Evolutionary conservation across 2,113 vertebrate genomes (phyloP).

Genomic region (Stegostoma tigrinum): DNA sequence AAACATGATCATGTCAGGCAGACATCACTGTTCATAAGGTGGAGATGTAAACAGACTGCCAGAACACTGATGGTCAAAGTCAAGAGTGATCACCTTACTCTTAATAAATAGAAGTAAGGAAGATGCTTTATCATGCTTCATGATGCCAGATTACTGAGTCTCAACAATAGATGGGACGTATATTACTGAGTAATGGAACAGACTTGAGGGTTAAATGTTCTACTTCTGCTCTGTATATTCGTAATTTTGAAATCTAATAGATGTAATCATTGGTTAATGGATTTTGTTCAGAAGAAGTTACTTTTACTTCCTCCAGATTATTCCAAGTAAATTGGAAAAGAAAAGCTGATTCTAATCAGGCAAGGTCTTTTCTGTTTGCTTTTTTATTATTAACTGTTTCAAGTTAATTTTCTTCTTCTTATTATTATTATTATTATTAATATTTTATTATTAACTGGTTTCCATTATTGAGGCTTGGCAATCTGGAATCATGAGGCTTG

Average conservation of each 20-base stretch:
- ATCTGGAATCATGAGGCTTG: background rate
- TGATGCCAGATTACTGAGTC: background rate
- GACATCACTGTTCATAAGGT: no score
- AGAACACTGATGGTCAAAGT: background rate
- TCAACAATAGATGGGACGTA: no score
- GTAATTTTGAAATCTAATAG: background rate
- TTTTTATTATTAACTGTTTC: background rate
- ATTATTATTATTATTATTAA: no score
- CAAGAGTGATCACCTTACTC: background rate
- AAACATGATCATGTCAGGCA: no score
- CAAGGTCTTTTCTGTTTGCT: background rate
- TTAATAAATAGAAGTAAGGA: background rate
- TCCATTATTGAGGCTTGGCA: background rate
- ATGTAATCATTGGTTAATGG: background rate
- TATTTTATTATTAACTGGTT: background rate
- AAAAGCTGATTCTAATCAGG: slow-evolving; percentile 18
- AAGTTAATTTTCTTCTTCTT: no score
- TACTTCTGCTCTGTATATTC: no score
- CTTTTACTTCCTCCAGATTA: background rate
- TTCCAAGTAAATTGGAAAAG: background rate
- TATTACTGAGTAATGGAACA: no score
- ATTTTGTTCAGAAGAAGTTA: background rate
- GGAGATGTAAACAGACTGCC: background rate
- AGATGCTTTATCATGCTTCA: background rate
- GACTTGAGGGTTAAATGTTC: no score